Evolutionary conservation across 2,113 vertebrate genomes (phyloP), one percentile per base, ranked within the genome.

Genomic region (Lepidothrix coronata): DNA sequence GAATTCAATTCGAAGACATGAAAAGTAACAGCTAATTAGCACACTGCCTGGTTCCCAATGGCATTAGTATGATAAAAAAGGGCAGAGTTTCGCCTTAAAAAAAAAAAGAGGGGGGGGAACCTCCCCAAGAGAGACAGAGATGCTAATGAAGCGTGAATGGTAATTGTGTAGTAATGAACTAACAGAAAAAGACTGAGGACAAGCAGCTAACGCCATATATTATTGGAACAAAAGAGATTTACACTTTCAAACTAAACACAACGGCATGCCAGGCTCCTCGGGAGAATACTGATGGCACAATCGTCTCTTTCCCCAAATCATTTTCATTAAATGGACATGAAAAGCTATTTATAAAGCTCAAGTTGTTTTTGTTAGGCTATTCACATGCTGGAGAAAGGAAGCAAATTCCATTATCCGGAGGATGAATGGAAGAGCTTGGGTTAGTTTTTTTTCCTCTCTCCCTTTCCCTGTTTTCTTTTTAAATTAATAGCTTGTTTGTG

Each of bases 121-220:
- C 97, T 95, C 51, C 88, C 91, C 97, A 97, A 98, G 98, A 98
- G 98, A 98, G 98, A 99, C 98, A 99, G 98, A 99, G 98, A 98
- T 98, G 98, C 98, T 99, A 99, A 99, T 99, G 98, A 99, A 98
- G 99, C 99, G 98, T 99, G 99, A 99, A 99, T 98, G 97, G 98
- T 98, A 99, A 99, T 99, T 99, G 99, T 99, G 98, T 99, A 98
- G 98, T 99, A 99, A 99, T 99, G 99, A 99, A 99, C 98, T 99
- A 99, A 99, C 98, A 98, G 99, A 99, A 99, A 99, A 99, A 99
- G 99, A 98, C 99, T 98, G 98, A 98, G 98, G 98, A 98, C 98
- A 99, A 98, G 98, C 98, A 98, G 98, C 98, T 99, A 99, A 99
- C 98, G 99, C 99, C 98, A 99, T 99, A 99, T 99, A 99, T 99